Percentiles rank a stretch among this genome's conserved stretches.
Conservation (phyloP, 2,797 vertebrate species). For the Gastrophryne carolinensis region DNA sequence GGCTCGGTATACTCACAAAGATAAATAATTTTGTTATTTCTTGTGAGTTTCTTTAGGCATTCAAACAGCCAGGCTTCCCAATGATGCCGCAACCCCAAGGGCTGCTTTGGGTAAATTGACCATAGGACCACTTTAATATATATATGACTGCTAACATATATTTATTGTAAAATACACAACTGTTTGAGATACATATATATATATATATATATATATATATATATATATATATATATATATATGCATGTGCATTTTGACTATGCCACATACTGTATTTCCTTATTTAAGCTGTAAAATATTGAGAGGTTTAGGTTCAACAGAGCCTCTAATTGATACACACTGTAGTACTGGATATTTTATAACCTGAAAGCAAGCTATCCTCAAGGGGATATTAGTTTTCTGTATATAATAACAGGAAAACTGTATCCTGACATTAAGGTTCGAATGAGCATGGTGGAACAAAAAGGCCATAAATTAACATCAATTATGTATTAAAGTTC, state of each 20-base stretch:
- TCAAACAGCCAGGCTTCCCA: too few relatives aligned
- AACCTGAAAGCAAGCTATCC: constrained; percentile 62
- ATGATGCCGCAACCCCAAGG: too few relatives aligned
- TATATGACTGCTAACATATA: not conserved
- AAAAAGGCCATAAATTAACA: constrained; percentile 82
- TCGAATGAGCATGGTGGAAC: constrained; percentile 70
- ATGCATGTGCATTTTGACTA: not conserved
- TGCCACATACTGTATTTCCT: constrained; percentile 26
- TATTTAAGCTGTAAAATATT: constrained; percentile 49
- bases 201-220: not conserved
- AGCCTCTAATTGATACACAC: constrained; percentile 58
- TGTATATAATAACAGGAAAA: constrained; percentile 79
- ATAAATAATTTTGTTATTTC: too few relatives aligned
- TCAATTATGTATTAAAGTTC: constrained; percentile 83
- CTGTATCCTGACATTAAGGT: constrained; percentile 74
- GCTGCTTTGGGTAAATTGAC: too few relatives aligned
- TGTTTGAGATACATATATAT: too few relatives aligned
- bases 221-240: not conserved
- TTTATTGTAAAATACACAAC: too few relatives aligned
- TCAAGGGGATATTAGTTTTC: constrained; percentile 71
- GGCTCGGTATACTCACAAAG: too few relatives aligned
- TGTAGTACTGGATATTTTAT: constrained; percentile 58
- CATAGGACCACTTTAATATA: too few relatives aligned
- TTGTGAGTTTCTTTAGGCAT: too few relatives aligned
- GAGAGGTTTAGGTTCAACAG: constrained; percentile 40